Evolutionary conservation across 2,888 invertebrate species (phyloP).

Genomic region (Microdon myrmicae): DNA sequence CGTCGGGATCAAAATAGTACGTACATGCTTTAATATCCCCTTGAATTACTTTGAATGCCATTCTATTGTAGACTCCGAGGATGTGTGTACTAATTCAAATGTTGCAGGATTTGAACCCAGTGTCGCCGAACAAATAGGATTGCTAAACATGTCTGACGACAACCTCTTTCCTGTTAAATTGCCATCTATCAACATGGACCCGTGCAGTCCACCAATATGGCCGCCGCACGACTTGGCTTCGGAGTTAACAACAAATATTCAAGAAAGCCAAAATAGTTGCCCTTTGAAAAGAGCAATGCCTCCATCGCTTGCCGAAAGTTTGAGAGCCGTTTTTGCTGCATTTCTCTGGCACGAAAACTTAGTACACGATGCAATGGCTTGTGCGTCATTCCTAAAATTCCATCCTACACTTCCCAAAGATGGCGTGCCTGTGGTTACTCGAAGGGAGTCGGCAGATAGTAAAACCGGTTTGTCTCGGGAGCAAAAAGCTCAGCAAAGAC

Average conservation of each 20-base stretch:
- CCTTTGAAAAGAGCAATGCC: constrained; percentile 84
- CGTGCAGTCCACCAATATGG: constrained; percentile 58
- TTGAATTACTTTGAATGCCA: background rate
- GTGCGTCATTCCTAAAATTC: constrained; percentile 95
- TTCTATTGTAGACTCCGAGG: constrained; percentile 17
- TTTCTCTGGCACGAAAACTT: constrained; percentile 97
- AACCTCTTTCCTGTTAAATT: constrained; percentile 38
- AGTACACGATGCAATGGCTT: constrained; percentile 98
- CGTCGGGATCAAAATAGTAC: constrained; percentile 29
- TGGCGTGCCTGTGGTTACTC: constrained; percentile 79
- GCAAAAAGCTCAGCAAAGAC: constrained; percentile 78
- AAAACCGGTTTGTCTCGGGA: constrained; percentile 66
- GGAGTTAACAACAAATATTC: constrained; percentile 25
- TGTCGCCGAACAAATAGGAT: constrained; percentile 58
- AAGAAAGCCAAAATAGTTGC: constrained; percentile 55
- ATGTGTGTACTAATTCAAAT: constrained; percentile 26
- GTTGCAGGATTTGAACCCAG: constrained; percentile 57
- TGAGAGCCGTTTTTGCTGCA: constrained; percentile 95
- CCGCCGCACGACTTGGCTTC: constrained; percentile 42
- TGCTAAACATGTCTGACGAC: constrained; percentile 58
- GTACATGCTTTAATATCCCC: background rate
- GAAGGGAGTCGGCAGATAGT: constrained; percentile 66
- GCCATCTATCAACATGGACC: constrained; percentile 58
- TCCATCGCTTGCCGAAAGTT: constrained; percentile 90
- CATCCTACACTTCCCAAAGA: constrained; percentile 87